Percentiles rank a stretch among this genome's conserved stretches.
These are phyloP conservation scores for Leguminivora glycinivorella DNA, from an alignment of 1,140 invertebrate genomes.

Conservation along the genomic window DNA sequence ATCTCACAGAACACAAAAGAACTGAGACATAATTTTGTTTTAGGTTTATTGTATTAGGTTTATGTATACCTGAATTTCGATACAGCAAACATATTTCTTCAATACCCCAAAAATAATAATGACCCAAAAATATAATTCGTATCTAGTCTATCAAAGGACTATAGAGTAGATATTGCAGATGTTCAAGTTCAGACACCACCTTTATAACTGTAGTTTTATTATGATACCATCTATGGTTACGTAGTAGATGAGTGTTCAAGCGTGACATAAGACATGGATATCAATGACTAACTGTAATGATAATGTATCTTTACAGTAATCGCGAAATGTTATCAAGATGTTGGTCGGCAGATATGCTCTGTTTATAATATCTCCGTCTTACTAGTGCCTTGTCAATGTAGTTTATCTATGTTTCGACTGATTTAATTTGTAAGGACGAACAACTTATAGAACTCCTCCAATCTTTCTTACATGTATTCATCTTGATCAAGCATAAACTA, in stretches of 20 bases:
- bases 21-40: not conserved
- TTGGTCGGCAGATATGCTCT: slow-evolving; percentile 7
- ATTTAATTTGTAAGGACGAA: not conserved
- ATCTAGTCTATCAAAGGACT: not conserved
- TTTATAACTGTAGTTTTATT: not conserved
- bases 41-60: too few relatives aligned
- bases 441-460: not conserved
- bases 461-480: not conserved
- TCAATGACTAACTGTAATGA: not conserved
- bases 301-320: slow-evolving; percentile 3
- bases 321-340: not conserved
- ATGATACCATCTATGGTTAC: not conserved
- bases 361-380: slow-evolving; percentile 3
- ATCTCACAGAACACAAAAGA: not conserved
- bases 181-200: not conserved
- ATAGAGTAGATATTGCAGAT: not conserved
- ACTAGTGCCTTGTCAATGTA: not conserved
- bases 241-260: not conserved
- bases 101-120: not conserved
- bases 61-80: too few relatives aligned
- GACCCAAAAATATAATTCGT: not conserved
- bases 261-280: not conserved
- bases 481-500: slow-evolving; percentile 21
- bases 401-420: not conserved
- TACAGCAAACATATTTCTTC: too few relatives aligned